Conservation (phyloP, 2,888 invertebrate species). For the Drosophila prostipennis region DNA sequence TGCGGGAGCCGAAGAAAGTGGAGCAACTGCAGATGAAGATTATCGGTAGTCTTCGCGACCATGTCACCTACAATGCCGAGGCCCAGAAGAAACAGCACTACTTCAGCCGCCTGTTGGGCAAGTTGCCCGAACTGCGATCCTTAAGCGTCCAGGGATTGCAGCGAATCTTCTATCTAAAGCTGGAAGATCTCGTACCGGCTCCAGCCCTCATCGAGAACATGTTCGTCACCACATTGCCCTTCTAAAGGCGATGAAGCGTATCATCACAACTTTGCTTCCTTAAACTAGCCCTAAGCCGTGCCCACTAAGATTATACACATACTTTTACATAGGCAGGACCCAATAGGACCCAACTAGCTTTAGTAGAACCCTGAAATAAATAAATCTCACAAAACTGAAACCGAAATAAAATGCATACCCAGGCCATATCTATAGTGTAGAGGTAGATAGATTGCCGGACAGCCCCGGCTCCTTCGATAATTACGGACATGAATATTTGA, state of each 20-base stretch:
- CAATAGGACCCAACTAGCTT: slow-evolving; percentile 37
- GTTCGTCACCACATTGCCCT: slow-evolving; percentile 97
- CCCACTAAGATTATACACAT: slow-evolving; percentile 15
- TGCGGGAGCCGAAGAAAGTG: slow-evolving; percentile 95
- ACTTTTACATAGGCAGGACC: slow-evolving; percentile 13
- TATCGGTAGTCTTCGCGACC: slow-evolving; percentile 96
- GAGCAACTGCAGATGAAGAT: slow-evolving; percentile 98
- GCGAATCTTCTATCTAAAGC: slow-evolving; percentile 96
- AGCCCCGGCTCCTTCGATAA: slow-evolving; percentile 32
- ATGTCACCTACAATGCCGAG: slow-evolving; percentile 96
- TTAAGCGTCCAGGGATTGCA: slow-evolving; percentile 97
- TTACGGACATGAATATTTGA: slow-evolving; percentile 67
- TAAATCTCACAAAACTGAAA: slow-evolving; percentile 31
- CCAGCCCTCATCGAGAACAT: slow-evolving; percentile 97
- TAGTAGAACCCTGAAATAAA: slow-evolving; percentile 36
- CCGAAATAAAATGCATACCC: slow-evolving; percentile 20
- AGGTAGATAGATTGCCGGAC: slow-evolving; percentile 23
- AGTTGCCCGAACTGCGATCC: slow-evolving; percentile 95
- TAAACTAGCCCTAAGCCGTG: slow-evolving; percentile 46
- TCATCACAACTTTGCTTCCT: slow-evolving; percentile 56
- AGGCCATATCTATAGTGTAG: slow-evolving; percentile 40
- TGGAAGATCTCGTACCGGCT: slow-evolving; percentile 95
- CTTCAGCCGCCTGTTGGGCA: slow-evolving; percentile 96
- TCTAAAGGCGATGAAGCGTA: slow-evolving; percentile 85
- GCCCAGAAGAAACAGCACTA: slow-evolving; percentile 96